These are phyloP conservation scores for Python bivittatus DNA, from an alignment of 2,113 vertebrate genomes.

Conservation along the genomic window DNA sequence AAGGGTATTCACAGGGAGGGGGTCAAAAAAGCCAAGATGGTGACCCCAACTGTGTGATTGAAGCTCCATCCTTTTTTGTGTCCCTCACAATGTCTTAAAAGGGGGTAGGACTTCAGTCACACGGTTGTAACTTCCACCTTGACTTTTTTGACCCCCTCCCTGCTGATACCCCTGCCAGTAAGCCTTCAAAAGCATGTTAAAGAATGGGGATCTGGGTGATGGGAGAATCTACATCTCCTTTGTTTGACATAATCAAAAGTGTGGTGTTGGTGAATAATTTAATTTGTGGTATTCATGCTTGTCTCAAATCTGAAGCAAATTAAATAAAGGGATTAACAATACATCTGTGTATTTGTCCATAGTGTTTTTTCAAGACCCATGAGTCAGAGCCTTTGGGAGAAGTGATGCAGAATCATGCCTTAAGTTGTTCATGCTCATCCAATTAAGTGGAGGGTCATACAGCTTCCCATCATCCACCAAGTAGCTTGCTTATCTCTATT, in stretches of 20 bases:
- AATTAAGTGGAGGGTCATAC: not conserved
- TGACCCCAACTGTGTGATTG: not conserved
- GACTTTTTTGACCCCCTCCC: not conserved
- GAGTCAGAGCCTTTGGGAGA: not conserved
- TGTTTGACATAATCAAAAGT: not conserved
- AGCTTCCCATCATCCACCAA: not conserved
- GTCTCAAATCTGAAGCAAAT: not conserved
- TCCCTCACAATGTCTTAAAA: not conserved
- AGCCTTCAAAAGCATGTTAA: not conserved
- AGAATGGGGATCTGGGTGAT: not conserved
- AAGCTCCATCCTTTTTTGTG: not conserved
- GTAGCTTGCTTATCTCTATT: not conserved
- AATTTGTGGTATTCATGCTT: not conserved
- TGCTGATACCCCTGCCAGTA: not conserved
- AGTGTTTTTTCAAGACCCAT: not conserved
- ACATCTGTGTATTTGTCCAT: not conserved
- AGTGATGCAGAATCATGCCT: not conserved
- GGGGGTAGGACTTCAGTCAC: not conserved
- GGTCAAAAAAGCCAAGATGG: not conserved
- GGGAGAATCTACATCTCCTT: not conserved
- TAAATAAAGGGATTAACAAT: constrained; percentile 1
- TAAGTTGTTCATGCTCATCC: not conserved
- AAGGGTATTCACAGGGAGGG: not conserved
- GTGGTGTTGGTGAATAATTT: not conserved
- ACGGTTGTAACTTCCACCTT: not conserved